Percentiles rank a stretch among this genome's conserved stretches.
These are phyloP conservation scores for Calliphora vicina DNA, from an alignment of 1,140 invertebrate species.

Conservation along the genomic window DNA sequence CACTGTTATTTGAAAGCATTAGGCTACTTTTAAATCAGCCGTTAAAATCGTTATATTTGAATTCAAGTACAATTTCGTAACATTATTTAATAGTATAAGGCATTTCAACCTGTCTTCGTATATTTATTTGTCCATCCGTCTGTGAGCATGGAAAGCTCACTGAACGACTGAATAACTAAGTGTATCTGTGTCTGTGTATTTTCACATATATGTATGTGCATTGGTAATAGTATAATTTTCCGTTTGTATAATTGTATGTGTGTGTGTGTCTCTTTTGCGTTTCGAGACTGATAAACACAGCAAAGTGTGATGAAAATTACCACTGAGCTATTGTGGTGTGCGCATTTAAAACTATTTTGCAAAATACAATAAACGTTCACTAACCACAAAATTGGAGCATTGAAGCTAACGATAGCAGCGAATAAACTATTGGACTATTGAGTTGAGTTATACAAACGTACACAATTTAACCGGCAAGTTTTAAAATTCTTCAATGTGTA, in stretches of 20 bases:
- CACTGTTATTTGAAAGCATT: too few species aligned
- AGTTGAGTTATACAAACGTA: background rate
- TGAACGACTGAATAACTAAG: background rate
- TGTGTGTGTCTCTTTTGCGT: background rate
- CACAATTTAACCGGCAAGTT: too few species aligned
- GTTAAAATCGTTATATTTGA: too few species aligned
- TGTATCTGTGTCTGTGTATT: background rate
- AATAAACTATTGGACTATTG: background rate
- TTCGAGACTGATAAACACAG: background rate
- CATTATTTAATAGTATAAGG: too few species aligned
- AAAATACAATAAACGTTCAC: constrained; percentile 12
- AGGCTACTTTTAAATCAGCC: too few species aligned
- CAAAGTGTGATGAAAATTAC: constrained; percentile 3
- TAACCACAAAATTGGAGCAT: constrained; percentile 6
- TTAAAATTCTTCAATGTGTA: too few species aligned
- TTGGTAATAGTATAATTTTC: background rate
- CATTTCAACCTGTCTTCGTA: background rate
- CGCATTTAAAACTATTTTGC: constrained; percentile 16
- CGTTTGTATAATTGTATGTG: background rate
- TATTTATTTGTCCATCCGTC: background rate
- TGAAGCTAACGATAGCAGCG: background rate
- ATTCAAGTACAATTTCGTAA: too few species aligned
- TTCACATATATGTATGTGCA: background rate
- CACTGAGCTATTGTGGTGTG: constrained; percentile 2
- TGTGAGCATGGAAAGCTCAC: background rate